Base-by-base conservation (phyloP, 2,888 invertebrate species). In the Muscina levida region DNA sequence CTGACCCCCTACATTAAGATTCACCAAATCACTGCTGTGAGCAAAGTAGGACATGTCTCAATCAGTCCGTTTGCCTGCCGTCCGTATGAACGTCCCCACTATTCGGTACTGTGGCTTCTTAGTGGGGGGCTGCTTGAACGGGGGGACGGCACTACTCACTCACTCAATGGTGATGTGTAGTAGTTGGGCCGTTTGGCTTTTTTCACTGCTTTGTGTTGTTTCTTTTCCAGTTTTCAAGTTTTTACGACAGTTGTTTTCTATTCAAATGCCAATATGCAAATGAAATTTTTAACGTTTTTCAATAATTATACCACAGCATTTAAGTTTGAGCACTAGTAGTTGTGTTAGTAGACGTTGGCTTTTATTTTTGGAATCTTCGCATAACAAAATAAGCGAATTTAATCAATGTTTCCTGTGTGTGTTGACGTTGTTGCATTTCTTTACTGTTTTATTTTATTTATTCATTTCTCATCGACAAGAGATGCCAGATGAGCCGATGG, bases 1-100 rank as follows among this genome's bases (percentile, higher is more conserved):
- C 87, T 96, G 96, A 82, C 98, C 98, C 78, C 98, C 98, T 84
- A 98, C 97, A 91, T 98, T 98, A 84, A 98, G 93, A 91, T 97
- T 96, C 79, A 98, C 94, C 85, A 98, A 97, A 92, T 91, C 91
- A 72, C 87, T 87, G 81, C 87, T 87, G 67, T 85, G 85, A 82
- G 87, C 85, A 84, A 88, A 88, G 84, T 89, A 87, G 84, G 89
- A 87, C 89, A 89, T 89, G 22, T 67, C 82, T 44, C 44, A 51
- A 65, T 19, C 72, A 71, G 59, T 19, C 48, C 22, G 13, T 62
- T 39, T 44, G 2, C n/a, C n/a, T n/a, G n/a, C n/a, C n/a, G n/a
- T n/a, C n/a, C n/a, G n/a, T n/a, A n/a, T n/a, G n/a, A n/a, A 42
- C 48, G 62, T 39, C 75, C 26, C 19, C 39, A 67, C 73, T 76